Conservation (phyloP, 2,888 invertebrate species). For the Macrosoma leucophasiata region DNA sequence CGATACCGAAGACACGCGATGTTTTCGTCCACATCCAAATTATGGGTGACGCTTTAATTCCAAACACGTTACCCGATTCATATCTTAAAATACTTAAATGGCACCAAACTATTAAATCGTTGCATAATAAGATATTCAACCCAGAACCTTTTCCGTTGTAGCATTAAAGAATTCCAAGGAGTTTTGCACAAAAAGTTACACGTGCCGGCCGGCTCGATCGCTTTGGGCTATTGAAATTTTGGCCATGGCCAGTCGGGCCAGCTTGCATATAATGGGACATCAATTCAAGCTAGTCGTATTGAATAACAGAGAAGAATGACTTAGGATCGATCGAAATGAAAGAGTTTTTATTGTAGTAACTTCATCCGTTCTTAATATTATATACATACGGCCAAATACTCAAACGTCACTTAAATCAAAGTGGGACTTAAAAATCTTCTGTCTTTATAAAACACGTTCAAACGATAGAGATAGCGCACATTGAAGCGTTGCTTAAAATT, state of each 20-base stretch:
- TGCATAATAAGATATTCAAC: constrained; percentile 70
- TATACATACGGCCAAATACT: too few species aligned
- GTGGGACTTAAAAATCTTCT: too few species aligned
- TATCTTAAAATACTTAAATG: constrained; percentile 26
- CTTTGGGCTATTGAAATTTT: constrained; percentile 70
- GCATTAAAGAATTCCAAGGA: constrained; percentile 59
- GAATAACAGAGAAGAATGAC: constrained; percentile 38
- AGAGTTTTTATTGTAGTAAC: constrained; percentile 7
- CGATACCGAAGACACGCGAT: constrained; percentile 36
- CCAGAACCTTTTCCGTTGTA: constrained; percentile 48
- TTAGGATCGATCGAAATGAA: constrained; percentile 23
- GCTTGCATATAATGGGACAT: constrained; percentile 61
- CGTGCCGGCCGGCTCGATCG: constrained; percentile 62
- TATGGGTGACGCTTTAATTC: constrained; percentile 37
- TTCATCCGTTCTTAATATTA: too few species aligned
- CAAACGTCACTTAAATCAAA: too few species aligned
- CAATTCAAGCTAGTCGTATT: constrained; percentile 46
- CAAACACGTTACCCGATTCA: constrained; percentile 35
- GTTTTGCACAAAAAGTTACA: constrained; percentile 72
- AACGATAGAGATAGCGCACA: too few species aligned
- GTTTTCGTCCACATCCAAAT: constrained; percentile 27
- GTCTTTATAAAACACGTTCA: too few species aligned
- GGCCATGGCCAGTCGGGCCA: constrained; percentile 50
- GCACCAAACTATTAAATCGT: constrained; percentile 45
- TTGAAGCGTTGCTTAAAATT: too few species aligned